These are phyloP conservation scores for Hypomecis punctinalis DNA, from an alignment of 2,888 invertebrate genomes.

Conservation along the genomic window DNA sequence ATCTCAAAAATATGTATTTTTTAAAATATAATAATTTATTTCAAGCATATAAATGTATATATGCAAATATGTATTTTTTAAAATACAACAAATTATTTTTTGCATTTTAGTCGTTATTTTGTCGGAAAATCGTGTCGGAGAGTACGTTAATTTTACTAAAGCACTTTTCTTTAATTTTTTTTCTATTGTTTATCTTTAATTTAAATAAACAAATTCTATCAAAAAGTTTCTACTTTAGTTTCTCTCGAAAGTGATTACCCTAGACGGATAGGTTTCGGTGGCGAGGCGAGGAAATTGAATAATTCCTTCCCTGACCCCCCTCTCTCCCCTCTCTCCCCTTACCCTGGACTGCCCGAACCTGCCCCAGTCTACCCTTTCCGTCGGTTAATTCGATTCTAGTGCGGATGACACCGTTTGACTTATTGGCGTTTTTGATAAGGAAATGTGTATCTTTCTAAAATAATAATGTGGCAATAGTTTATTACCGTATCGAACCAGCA, in stretches of 20 bases:
- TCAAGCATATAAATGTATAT: too few relatives aligned
- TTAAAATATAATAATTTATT: too few relatives aligned
- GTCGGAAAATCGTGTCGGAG: too few relatives aligned
- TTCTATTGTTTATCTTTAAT: background rate
- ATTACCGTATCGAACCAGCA: too few relatives aligned
- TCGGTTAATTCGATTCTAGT: conserved; percentile 25
- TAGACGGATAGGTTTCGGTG: conserved; percentile 40
- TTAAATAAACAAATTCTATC: background rate
- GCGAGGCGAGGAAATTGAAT: conserved; percentile 43
- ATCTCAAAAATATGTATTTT: too few relatives aligned
- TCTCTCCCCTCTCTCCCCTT: conserved; percentile 14
- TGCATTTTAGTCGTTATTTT: too few relatives aligned
- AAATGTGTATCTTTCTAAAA: background rate
- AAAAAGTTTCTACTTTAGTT: conserved; percentile 21
- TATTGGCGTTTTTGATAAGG: conserved; percentile 24
- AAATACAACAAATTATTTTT: too few relatives aligned
- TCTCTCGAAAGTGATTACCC: conserved; percentile 38
- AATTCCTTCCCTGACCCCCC: conserved; percentile 35
- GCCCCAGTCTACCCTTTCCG: conserved; percentile 15
- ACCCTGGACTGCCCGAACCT: conserved; percentile 1
- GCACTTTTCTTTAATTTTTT: too few relatives aligned
- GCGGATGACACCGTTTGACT: conserved; percentile 16
- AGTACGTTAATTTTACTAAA: too few relatives aligned
- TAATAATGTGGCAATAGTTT: too few relatives aligned
- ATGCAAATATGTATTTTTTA: too few relatives aligned